Base-by-base conservation (phyloP, 2,888 invertebrate genomes). In the Hartigia nigra region DNA sequence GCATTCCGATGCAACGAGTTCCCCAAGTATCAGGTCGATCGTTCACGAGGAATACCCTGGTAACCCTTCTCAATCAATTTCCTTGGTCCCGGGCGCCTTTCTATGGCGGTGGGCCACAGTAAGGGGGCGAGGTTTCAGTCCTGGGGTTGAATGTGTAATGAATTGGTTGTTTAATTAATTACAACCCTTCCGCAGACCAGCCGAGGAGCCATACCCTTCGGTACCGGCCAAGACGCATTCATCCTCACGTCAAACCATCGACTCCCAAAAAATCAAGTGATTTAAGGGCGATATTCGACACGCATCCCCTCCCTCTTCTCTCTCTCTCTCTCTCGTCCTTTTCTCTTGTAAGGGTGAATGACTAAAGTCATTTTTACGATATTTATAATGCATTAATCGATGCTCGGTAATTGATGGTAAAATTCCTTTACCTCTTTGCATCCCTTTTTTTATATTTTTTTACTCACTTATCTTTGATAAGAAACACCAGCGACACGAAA, bases 131-230 rank as follows among this genome's bases (percentile, higher is more conserved):
- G 80, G 79, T 82, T 82, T 83, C 81, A 83, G 86, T 85, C 84
- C 87, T 87, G 88, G 89, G 89, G 89, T 89, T 89, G 89, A 89
- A 89, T 89, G 88, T 93, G 93, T 95, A 95, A 95, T 95, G 95
- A 95, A 95, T 95, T 95, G 94, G 94, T 94, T 94, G 94, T 94
- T 94, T 95, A 95, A 95, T 95, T 95, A 95, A 95, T 95, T 94
- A 94, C 92, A 90, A 92, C 92, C 92, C 92, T 88, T 85, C 86
- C 85, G 85, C 85, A 82, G 84, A 85, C 85, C 86, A 84, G 82
- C 82, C 81, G 84, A 83, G 79, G 80, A 78, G 75, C 79, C 75
- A 69, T 74, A 70, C 81, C 81, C 77, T 81, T 80, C 79, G 80
- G 81, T 75, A 78, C 80, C 79, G 82, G 82, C 86, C 83, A 88